A percentile compares a stretch with the other conserved stretches of the same genome.
phyloP scores from a whole-genome alignment of 2,888 invertebrate species.

The Chrysina gloriosa region DNA sequence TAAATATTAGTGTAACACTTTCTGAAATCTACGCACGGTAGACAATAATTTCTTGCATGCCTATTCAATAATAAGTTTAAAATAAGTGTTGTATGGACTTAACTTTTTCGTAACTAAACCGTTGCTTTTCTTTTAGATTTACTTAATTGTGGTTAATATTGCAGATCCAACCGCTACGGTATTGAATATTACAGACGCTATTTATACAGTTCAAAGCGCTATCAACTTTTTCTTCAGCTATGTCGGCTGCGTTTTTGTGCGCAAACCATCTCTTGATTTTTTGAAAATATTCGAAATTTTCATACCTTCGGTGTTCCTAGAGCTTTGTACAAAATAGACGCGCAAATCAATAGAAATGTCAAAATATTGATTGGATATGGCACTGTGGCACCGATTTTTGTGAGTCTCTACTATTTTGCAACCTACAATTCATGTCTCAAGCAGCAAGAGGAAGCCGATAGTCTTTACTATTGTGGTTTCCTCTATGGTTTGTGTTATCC shows the following conservation, averaged over 20 bases:
- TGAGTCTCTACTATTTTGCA: not conserved
- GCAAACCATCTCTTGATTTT: not conserved
- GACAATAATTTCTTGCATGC: too few species aligned
- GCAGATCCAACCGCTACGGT: not conserved
- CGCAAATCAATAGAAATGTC: not conserved
- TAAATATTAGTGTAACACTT: too few species aligned
- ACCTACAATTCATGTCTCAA: not conserved
- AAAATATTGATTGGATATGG: not conserved
- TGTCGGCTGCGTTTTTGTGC: not conserved
- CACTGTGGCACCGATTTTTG: not conserved
- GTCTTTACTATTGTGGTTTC: not conserved
- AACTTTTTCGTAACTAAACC: too few species aligned
- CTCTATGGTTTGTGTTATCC: not conserved
- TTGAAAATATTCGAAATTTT: not conserved
- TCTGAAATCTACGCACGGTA: too few species aligned
- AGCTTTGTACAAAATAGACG: not conserved
- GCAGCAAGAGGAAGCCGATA: not conserved
- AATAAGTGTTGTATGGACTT: too few species aligned
- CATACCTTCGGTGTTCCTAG: not conserved
- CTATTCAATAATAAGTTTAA: too few species aligned
- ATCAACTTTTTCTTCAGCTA: not conserved
- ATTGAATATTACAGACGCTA: not conserved
- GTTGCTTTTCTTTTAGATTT: too few species aligned
- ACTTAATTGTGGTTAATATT: not conserved
- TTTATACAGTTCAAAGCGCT: not conserved